Evolutionary conservation across 2,888 invertebrate genomes (phyloP).

Genomic region (Lacanobia wlatinum): DNA sequence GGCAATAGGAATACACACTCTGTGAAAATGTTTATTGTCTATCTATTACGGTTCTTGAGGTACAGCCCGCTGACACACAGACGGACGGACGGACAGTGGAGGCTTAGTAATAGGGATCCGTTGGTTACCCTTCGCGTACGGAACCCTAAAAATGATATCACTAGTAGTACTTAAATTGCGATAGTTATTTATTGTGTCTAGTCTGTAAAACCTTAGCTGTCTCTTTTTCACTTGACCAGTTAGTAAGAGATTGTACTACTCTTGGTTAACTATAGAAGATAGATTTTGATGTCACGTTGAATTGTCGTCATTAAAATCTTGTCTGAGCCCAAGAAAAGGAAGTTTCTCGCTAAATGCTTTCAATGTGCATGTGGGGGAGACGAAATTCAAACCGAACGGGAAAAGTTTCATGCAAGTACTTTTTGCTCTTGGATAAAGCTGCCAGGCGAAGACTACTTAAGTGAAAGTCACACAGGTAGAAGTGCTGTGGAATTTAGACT

Average conservation of each 20-base stretch:
- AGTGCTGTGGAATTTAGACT: background rate
- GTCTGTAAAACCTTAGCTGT: background rate
- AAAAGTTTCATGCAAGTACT: constrained; percentile 17
- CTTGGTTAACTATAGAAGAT: background rate
- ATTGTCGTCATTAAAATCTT: background rate
- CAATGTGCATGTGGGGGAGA: background rate
- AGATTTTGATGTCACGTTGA: background rate
- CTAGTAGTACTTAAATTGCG: too few species aligned
- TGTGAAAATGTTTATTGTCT: too few species aligned
- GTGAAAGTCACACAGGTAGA: background rate
- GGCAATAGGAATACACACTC: too few species aligned
- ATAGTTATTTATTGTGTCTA: background rate
- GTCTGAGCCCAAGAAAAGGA: background rate
- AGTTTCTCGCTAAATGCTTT: constrained; percentile 19
- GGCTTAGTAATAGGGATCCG: too few species aligned
- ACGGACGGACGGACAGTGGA: too few species aligned
- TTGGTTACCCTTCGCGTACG: too few species aligned
- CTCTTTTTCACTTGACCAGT: too few species aligned
- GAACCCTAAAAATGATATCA: too few species aligned
- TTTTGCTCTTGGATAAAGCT: background rate
- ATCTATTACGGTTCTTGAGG: too few species aligned
- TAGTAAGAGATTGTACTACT: too few species aligned
- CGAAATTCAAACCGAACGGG: background rate
- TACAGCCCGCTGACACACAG: too few species aligned
- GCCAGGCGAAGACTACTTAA: background rate